A percentile compares a stretch with the other conserved stretches of the same genome.
These are phyloP conservation scores for Euura lappo DNA, from an alignment of 1,140 invertebrate genomes.

Conservation along the genomic window DNA sequence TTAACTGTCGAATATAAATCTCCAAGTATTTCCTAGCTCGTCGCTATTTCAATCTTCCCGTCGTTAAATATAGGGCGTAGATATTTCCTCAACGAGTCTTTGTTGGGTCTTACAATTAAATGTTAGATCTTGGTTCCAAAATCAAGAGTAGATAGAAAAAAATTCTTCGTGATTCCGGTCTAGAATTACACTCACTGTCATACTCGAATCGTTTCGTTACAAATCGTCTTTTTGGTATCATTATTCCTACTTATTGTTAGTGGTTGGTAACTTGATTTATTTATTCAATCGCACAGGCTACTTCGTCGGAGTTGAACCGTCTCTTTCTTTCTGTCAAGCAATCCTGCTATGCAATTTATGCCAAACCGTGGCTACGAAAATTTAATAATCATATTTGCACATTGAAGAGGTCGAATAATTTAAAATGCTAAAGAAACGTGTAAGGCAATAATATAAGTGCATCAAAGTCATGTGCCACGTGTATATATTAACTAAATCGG, in stretches of 20 bases:
- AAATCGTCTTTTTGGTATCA: neutral
- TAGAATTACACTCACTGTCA: neutral
- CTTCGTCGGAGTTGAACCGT: too few species aligned
- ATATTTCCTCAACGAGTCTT: neutral
- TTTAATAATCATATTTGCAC: too few species aligned
- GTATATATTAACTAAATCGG: neutral
- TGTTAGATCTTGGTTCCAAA: neutral
- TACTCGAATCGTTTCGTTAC: neutral
- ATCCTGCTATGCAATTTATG: too few species aligned
- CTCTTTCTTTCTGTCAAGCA: too few species aligned
- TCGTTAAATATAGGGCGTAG: neutral
- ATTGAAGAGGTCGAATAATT: too few species aligned
- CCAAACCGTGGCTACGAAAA: too few species aligned
- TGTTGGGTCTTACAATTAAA: neutral
- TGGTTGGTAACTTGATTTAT: too few species aligned
- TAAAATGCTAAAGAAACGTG: too few species aligned
- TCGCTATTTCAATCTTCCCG: neutral
- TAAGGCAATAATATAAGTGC: too few species aligned
- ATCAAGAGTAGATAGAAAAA: neutral
- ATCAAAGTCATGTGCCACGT: too few species aligned
- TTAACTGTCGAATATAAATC: neutral
- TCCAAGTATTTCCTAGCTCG: neutral
- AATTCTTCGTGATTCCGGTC: neutral
- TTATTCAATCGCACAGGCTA: too few species aligned
- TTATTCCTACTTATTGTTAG: neutral